Evolutionary conservation across 2,113 vertebrate genomes (phyloP), one percentile per base, ranked within the genome.

Genomic region (Scartelaos histophorus): DNA sequence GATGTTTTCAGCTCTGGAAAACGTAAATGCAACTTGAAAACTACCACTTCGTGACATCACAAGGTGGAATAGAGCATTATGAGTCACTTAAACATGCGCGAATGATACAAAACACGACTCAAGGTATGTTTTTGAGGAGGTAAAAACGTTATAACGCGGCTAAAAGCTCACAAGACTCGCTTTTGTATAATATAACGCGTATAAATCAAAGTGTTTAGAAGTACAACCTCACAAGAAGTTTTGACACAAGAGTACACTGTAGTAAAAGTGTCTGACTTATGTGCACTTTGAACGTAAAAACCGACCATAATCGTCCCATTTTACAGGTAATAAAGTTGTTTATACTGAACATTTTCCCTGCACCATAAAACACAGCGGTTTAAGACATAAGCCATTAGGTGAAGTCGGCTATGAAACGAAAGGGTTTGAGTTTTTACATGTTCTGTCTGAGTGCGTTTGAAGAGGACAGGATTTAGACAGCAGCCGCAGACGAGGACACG

Each of bases 321-420:
- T 62, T 38, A 19, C 16, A 17, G 16, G 58, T 25, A 16, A 35
- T 9, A 17, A 35, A 35, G 25, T 17, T 62, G 58, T 35, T 62
- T 62, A 17, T 16, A 58, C 60, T 65, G 25, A 69, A 69, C 51
- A 68, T 82, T 58, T 66, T 64, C 66, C 72, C 49, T 34, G 53
- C 69, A 80, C 82, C 64, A 67, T 71, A 85, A 84, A 83, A 84
- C 65, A 76, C 21, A 24, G 21, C 65, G 68, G 64, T 61, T 74
- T 64, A 75, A 77, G 61, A 69, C 29, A 24, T 73, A 56, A 38
- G 56, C 65, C 73, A 70, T 83, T 73, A 82, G 60, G 29, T 29
- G 47, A 67, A 75, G 51, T 62, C 60, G 81, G 58, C 61, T 47
- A 49, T 88, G 73, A 85, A 82, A 79, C 65, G 53, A 72, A 49